Percentiles rank a stretch among this genome's conserved stretches.
These are phyloP conservation scores for Halisarca cf. caerulea DNA, from an alignment of 37 sponge, comb jelly and placozoan species.

Conservation along the genomic window DNA sequence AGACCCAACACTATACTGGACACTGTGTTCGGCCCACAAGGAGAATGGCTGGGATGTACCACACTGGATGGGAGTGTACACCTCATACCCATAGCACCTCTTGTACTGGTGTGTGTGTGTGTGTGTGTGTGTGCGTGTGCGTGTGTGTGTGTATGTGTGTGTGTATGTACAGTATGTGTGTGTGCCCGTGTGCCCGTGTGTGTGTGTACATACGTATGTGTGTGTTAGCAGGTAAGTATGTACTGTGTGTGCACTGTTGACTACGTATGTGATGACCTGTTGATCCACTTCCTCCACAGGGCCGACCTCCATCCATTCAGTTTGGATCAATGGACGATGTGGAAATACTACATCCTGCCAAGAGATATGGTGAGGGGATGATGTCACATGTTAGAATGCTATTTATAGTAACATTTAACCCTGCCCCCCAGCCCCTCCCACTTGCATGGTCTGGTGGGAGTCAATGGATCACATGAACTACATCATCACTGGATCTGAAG, in stretches of 20 bases:
- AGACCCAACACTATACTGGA: slow-evolving; percentile 39
- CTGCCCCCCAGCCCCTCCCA: slow-evolving; percentile 56
- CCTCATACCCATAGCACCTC: slow-evolving; percentile 62
- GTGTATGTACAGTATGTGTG: not conserved
- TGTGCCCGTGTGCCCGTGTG: not conserved
- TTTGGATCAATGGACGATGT: slow-evolving; percentile 69
- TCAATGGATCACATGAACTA: slow-evolving; percentile 48
- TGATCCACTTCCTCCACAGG: too few species aligned
- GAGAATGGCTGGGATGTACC: slow-evolving; percentile 88
- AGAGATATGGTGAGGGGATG: slow-evolving; percentile 40
- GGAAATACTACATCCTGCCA: slow-evolving; percentile 35
- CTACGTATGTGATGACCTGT: too few species aligned
- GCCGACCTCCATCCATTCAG: not conserved
- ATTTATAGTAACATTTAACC: not conserved
- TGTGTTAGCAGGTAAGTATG: not conserved
- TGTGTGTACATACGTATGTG: not conserved
- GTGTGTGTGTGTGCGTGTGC: not conserved
- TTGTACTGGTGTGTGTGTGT: slow-evolving; percentile 45
- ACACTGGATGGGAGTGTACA: slow-evolving; percentile 63
- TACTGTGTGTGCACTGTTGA: too few species aligned
- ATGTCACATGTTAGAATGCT: not conserved
- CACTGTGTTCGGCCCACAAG: slow-evolving; percentile 62
- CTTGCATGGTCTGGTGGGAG: slow-evolving; percentile 87
- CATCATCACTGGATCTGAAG: slow-evolving; percentile 85
- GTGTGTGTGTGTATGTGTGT: not conserved